A percentile compares a stretch with the other conserved stretches of the same genome.
phyloP scores from a whole-genome alignment of 92 coral and sea anemone genomes.

The Zoanthus sociatus region DNA sequence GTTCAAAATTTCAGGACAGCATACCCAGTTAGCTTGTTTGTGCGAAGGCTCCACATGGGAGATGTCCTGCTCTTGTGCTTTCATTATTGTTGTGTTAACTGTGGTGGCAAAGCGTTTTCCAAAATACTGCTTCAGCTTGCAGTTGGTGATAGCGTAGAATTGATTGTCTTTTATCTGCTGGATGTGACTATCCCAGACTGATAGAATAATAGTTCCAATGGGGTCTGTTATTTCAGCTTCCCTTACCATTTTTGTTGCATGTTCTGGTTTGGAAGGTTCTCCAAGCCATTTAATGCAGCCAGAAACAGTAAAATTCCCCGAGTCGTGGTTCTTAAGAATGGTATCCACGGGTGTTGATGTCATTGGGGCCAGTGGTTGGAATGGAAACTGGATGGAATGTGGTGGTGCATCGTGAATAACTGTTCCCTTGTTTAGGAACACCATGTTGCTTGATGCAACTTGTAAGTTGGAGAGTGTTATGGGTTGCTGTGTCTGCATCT shows the following conservation, averaged over 20 bases:
- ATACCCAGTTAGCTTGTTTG: conserved; percentile 49
- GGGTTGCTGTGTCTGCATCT: conserved; percentile 53
- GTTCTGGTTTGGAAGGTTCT: conserved; percentile 35
- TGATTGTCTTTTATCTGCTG: conserved; percentile 50
- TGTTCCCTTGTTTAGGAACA: conserved; percentile 64
- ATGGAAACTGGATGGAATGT: conserved; percentile 55
- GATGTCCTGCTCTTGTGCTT: conserved; percentile 60
- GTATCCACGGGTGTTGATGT: conserved; percentile 35
- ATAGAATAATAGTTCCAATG: conserved; percentile 59
- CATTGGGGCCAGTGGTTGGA: conserved; percentile 42
- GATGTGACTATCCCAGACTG: conserved; percentile 66
- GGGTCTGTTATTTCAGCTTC: conserved; percentile 66
- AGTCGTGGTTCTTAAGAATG: conserved; percentile 38
- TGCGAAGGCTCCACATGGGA: conserved; percentile 42
- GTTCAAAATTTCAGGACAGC: conserved; percentile 71
- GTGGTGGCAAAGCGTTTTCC: conserved; percentile 67
- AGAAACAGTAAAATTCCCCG: conserved; percentile 58
- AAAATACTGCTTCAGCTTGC: conserved; percentile 63
- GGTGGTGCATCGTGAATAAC: conserved; percentile 57
- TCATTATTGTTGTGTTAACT: conserved; percentile 40
- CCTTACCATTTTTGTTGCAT: conserved; percentile 59
- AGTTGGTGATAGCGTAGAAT: conserved; percentile 63
- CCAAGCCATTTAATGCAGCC: conserved; percentile 58
- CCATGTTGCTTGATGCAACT: conserved; percentile 54
- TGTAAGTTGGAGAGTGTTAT: conserved; percentile 60